Evolutionary conservation across 2,113 vertebrate genomes (phyloP), one percentile per base, ranked within the genome.

Genomic region (Anolis sagrei): DNA sequence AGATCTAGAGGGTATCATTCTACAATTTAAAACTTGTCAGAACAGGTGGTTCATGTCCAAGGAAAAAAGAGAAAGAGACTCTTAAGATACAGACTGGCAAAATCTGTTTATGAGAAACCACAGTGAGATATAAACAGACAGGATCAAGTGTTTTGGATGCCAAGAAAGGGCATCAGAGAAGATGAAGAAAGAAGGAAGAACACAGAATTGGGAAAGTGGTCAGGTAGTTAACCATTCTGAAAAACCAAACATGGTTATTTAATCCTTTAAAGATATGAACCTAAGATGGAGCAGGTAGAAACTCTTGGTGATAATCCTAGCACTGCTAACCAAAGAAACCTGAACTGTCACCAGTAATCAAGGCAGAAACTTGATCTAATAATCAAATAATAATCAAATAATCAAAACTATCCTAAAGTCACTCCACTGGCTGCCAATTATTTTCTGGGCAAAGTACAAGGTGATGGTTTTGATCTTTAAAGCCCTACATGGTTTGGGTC

Each of bases 291-390:
- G 86, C 0, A 0, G 0, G 58, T 58, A 44, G 81, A 34, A 49
- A 78, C 62, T n/a, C 87, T 8, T 79, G 4, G 76, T 0, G 4
- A 36, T 86, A 79, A 89, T 25, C 13, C 0, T 9, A 70, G 85
- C 84, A 70, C 54, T 0, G 0, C 1, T 36, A 79, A 66, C 88
- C 69, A 89, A 88, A 87, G 90, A 91, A 82, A 92, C 84, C 62
- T 5, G 29, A 51, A 54, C 34, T 29, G 7, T 51, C 3, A 25
- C 64, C 27, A 21, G 27, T 3, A n/a, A n/a, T n/a, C n/a, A n/a
- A 79, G 32, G 83, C 21, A 92, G 89, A 32, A 27, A 44, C 79
- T 78, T 6, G 54, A 69, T 54, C 9, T n/a, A n/a, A n/a, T n/a
- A n/a, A n/a, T n/a, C n/a, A n/a, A n/a, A n/a, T n/a, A n/a, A n/a